Percentiles rank a stretch among this genome's conserved stretches.
These are phyloP conservation scores for Apistogramma diplotaenia DNA, from an alignment of 2,113 vertebrate genomes.

Conservation along the genomic window DNA sequence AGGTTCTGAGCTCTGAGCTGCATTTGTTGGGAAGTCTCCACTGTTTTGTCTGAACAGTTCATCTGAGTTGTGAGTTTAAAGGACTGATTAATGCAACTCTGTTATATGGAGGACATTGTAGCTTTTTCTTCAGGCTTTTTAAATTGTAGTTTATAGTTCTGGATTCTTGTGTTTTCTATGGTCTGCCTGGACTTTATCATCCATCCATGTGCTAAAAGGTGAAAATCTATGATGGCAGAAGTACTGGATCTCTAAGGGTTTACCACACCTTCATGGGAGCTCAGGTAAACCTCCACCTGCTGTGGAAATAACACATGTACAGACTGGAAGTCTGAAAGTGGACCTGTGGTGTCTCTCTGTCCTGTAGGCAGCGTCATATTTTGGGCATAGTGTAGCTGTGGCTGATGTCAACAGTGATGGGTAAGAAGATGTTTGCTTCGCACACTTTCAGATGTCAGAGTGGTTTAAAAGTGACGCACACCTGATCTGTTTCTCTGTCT, in stretches of 20 bases:
- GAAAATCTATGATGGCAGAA: slow-evolving; percentile 12
- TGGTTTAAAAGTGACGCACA: not conserved
- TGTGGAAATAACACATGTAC: not conserved
- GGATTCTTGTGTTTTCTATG: not conserved
- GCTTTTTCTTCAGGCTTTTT: too few relatives aligned
- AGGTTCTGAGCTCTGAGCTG: too few relatives aligned
- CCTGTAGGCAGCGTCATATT: slow-evolving; percentile 35
- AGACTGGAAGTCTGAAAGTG: not conserved
- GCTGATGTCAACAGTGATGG: slow-evolving; percentile 12
- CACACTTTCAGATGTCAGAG: not conserved
- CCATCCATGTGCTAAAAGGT: not conserved
- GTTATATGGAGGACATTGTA: too few relatives aligned
- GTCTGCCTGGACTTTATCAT: not conserved
- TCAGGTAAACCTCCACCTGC: not conserved
- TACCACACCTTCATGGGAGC: slow-evolving; percentile 4
- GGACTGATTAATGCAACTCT: too few relatives aligned
- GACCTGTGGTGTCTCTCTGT: not conserved
- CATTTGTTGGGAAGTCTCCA: too few relatives aligned
- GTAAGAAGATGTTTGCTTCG: not conserved
- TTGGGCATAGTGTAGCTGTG: slow-evolving; percentile 32
- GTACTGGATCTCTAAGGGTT: not conserved
- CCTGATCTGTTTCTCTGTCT: not conserved
- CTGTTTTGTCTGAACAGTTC: too few relatives aligned
- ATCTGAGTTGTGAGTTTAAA: too few relatives aligned
- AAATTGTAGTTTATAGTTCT: too few relatives aligned